Evolutionary conservation across 2,113 vertebrate species (phyloP).

Genomic region (Plectropomus leopardus): DNA sequence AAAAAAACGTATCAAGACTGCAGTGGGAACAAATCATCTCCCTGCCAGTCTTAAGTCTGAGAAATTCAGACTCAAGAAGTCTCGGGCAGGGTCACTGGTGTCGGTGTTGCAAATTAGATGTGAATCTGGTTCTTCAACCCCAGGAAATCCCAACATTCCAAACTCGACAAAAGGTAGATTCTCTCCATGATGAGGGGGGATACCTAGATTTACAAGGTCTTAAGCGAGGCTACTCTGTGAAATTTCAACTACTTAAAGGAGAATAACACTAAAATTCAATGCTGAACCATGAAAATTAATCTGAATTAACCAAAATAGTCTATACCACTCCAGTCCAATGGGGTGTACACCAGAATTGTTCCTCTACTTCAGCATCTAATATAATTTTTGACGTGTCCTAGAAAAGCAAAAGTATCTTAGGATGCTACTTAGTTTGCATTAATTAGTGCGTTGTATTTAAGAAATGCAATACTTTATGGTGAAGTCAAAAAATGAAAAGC

Average conservation of each 20-base stretch:
- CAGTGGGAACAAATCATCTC: slow-evolving; percentile 33
- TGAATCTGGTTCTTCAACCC: slow-evolving; percentile 28
- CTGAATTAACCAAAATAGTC: neutral
- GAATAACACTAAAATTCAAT: neutral
- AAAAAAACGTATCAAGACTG: slow-evolving; percentile 15
- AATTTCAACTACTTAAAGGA: slow-evolving; percentile 38
- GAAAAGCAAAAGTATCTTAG: slow-evolving; percentile 12
- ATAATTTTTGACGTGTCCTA: neutral
- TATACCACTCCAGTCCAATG: neutral
- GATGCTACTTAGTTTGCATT: no score
- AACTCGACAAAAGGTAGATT: slow-evolving; percentile 33
- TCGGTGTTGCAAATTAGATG: slow-evolving; percentile 41
- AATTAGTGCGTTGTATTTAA: neutral
- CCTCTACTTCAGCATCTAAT: neutral
- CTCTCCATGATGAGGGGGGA: slow-evolving; percentile 18
- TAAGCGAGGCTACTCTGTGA: slow-evolving; percentile 3
- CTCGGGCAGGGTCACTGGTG: slow-evolving; percentile 31
- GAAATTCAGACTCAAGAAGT: slow-evolving; percentile 24
- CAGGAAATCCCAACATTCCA: slow-evolving; percentile 56
- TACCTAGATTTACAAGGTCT: slow-evolving; percentile 15
- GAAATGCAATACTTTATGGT: neutral
- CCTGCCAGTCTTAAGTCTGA: slow-evolving; percentile 4
- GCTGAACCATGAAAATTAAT: neutral
- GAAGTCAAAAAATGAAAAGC: neutral
- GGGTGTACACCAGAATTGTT: neutral